Conservation (phyloP, 2,797 vertebrate genomes). For the Hyperoplus lanceolatus region DNA sequence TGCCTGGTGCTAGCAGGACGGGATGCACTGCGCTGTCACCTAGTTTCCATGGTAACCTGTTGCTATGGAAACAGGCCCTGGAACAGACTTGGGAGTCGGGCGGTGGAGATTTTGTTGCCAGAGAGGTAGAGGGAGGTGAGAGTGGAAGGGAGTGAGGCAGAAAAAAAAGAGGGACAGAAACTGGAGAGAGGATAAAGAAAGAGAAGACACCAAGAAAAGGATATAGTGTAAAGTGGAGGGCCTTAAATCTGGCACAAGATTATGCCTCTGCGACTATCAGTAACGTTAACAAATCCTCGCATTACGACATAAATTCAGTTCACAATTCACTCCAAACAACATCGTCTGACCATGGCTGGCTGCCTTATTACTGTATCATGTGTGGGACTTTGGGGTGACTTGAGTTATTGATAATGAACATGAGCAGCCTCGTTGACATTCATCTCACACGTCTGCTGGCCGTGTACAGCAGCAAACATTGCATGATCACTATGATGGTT, state of each 20-base stretch:
- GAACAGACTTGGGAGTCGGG: constrained; percentile 73
- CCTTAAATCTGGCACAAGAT: constrained; percentile 19
- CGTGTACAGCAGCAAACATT: constrained; percentile 65
- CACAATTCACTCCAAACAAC: constrained; percentile 11
- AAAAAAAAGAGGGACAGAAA: constrained; percentile 19
- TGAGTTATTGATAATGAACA: constrained; percentile 9
- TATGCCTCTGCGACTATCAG: neutral
- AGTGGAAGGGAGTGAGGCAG: constrained; percentile 34
- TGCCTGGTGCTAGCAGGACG: constrained; percentile 62
- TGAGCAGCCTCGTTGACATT: constrained; percentile 55
- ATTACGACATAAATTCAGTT: neutral
- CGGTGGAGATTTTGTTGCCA: constrained; percentile 62
- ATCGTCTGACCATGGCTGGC: neutral
- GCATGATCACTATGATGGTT: constrained; percentile 56
- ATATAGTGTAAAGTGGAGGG: constrained; percentile 33
- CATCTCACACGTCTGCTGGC: constrained; percentile 51
- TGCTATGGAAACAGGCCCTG: constrained; percentile 87
- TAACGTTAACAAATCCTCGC: neutral
- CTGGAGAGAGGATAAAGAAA: neutral
- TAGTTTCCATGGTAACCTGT: constrained; percentile 89
- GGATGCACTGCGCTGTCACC: constrained; percentile 84
- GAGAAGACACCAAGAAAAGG: constrained; percentile 30
- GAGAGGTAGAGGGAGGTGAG: constrained; percentile 67
- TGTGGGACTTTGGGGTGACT: neutral
- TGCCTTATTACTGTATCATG: neutral